phyloP scores from a whole-genome alignment of 2,797 vertebrate species.

The Urosaurus nigricauda region DNA sequence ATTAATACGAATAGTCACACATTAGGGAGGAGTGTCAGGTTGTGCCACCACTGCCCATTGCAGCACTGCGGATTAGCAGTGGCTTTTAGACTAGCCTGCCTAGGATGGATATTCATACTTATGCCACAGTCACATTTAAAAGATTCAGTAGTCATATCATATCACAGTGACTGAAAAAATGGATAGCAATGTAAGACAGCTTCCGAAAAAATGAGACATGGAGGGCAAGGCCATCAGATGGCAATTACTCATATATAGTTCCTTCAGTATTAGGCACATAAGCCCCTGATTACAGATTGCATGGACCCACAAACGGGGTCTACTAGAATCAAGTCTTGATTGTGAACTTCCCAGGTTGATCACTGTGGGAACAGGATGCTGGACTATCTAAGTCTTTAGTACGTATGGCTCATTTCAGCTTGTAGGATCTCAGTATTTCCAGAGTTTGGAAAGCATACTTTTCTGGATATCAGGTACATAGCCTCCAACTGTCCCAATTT shows the following conservation, averaged over 20 bases:
- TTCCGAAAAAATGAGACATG: not conserved
- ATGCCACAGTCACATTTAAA: not conserved
- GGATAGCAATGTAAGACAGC: not conserved
- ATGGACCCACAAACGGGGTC: not conserved
- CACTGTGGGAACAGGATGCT: too few species aligned
- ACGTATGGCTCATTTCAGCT: not conserved
- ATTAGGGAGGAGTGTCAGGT: too few species aligned
- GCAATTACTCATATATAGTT: too few species aligned
- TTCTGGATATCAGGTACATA: too few species aligned
- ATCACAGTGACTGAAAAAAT: too few species aligned
- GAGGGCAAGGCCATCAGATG: too few species aligned
- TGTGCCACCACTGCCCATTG: not conserved
- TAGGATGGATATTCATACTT: not conserved
- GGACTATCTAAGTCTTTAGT: too few species aligned
- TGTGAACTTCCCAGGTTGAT: not conserved
- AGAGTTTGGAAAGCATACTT: too few species aligned
- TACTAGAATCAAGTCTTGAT: not conserved
- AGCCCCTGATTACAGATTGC: not conserved
- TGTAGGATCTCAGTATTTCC: not conserved
- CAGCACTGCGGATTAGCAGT: not conserved
- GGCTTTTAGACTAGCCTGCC: not conserved
- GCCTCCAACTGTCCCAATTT: too few species aligned
- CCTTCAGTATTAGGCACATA: not conserved
- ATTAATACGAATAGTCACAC: not conserved
- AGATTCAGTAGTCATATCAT: not conserved